A percentile compares a stretch with the other conserved stretches of the same genome.
phyloP scores from a whole-genome alignment of 2,797 vertebrate genomes.

The Cheirogaleus major region DNA sequence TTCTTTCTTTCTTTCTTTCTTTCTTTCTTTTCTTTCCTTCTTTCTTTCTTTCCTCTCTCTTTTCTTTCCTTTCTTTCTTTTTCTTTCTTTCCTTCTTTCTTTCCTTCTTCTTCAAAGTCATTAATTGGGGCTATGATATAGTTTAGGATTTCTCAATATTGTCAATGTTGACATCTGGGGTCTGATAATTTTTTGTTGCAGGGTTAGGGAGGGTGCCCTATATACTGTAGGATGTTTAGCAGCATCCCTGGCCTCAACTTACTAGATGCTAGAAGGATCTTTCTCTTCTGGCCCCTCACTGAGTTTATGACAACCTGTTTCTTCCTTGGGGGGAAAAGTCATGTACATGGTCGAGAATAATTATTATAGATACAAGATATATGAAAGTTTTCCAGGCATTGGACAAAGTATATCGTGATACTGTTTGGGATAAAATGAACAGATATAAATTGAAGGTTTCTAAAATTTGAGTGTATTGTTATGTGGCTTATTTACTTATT shows the following conservation, averaged over 20 bases:
- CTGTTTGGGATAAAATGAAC: slow-evolving; percentile 2
- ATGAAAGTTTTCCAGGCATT: background rate
- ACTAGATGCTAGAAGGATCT: background rate
- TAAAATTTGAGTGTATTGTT: background rate
- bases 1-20: background rate
- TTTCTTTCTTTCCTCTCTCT: background rate
- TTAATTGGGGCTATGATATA: background rate
- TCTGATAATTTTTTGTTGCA: background rate
- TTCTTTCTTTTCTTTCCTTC: too few relatives aligned
- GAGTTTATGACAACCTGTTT: background rate
- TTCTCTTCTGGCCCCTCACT: background rate
- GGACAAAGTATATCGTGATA: background rate
- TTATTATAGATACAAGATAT: background rate
- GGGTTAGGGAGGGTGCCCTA: accelerated
- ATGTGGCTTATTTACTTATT: background rate
- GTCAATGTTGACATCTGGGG: background rate
- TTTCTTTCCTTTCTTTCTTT: too few relatives aligned
- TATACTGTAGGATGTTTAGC: background rate
- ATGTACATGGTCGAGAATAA: background rate
- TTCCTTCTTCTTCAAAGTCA: background rate
- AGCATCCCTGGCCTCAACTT: accelerated
- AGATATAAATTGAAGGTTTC: background rate
- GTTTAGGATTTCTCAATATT: background rate
- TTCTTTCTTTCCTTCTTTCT: too few relatives aligned
- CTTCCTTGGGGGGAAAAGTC: background rate